phyloP scores from a whole-genome alignment of 1,140 invertebrate species.

The Cardiocondyla obscurior region DNA sequence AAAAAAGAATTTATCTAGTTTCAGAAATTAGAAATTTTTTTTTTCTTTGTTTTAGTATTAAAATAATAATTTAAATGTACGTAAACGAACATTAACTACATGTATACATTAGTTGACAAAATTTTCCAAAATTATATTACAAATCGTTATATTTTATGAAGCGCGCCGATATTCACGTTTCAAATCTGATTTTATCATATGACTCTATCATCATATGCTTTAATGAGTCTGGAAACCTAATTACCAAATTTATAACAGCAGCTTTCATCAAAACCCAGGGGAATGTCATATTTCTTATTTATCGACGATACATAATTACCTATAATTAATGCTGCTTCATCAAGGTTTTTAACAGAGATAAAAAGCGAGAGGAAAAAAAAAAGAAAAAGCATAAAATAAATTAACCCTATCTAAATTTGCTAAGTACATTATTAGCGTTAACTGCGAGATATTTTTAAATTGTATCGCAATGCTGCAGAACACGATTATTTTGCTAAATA shows the following conservation, averaged over 20 bases:
- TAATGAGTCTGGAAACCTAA: conserved; percentile 45
- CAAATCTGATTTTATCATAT: not conserved
- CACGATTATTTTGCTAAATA: conserved; percentile 1
- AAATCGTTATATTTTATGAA: conserved; percentile 12
- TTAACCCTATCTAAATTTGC: conserved; percentile 20
- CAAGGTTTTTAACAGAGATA: not conserved
- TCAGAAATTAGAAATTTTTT: not conserved
- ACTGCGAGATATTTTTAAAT: conserved; percentile 9
- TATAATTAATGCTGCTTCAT: conserved; percentile 29
- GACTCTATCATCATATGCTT: conserved; percentile 1
- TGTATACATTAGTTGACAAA: not conserved
- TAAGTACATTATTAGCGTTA: not conserved
- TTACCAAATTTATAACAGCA: conserved; percentile 45
- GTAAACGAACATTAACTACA: not conserved
- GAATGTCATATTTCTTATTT: conserved; percentile 51
- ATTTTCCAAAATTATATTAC: not conserved
- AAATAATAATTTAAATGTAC: not conserved
- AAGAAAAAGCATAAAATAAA: not conserved
- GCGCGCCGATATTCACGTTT: not conserved
- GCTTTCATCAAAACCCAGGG: not conserved
- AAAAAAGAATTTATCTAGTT: not conserved
- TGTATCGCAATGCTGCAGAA: not conserved
- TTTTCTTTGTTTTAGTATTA: not conserved
- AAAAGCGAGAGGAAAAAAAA: not conserved
- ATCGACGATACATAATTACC: conserved; percentile 14